These are phyloP conservation scores for Remorina albescens DNA, from an alignment of 2,797 vertebrate genomes.

Conservation along the genomic window DNA sequence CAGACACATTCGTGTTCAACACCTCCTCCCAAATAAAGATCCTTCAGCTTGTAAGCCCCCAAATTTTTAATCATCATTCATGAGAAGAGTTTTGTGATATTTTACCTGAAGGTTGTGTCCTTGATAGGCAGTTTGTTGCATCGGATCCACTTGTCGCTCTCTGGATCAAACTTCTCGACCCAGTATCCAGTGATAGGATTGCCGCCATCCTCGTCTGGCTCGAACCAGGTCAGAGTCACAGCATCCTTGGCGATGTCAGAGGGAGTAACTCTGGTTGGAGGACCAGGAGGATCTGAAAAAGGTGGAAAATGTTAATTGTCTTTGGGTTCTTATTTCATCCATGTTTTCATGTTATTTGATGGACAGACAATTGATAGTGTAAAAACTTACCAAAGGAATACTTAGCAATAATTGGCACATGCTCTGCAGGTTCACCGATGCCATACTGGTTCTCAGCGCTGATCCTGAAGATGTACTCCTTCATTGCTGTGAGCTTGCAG, in stretches of 20 bases:
- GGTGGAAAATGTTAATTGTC: not conserved
- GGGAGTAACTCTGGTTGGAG: conserved; percentile 92
- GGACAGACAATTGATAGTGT: fast-evolving
- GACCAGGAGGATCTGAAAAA: conserved; percentile 91
- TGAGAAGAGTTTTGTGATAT: not conserved
- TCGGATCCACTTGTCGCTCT: conserved; percentile 95
- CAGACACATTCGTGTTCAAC: not conserved
- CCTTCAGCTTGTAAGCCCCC: not conserved
- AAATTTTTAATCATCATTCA: not conserved
- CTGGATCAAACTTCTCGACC: conserved; percentile 96
- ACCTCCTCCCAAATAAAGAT: not conserved
- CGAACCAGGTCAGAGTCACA: conserved; percentile 94
- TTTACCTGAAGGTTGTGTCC: conserved; percentile 93
- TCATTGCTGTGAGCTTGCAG: conserved; percentile 90
- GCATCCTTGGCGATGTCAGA: conserved; percentile 94
- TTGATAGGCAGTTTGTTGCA: conserved; percentile 97
- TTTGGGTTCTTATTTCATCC: not conserved
- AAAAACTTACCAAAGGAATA: conserved; percentile 91
- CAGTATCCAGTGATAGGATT: conserved; percentile 98
- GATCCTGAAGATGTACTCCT: conserved; percentile 96
- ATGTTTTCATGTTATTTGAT: not conserved
- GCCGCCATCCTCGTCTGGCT: conserved; percentile 97
- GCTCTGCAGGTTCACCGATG: conserved; percentile 90
- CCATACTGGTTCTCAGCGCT: conserved; percentile 99
- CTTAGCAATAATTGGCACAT: conserved; percentile 93